Percentiles rank a stretch among this genome's conserved stretches.
Conservation (phyloP, 2,888 invertebrate genomes). For the Agrotis ipsilon region DNA sequence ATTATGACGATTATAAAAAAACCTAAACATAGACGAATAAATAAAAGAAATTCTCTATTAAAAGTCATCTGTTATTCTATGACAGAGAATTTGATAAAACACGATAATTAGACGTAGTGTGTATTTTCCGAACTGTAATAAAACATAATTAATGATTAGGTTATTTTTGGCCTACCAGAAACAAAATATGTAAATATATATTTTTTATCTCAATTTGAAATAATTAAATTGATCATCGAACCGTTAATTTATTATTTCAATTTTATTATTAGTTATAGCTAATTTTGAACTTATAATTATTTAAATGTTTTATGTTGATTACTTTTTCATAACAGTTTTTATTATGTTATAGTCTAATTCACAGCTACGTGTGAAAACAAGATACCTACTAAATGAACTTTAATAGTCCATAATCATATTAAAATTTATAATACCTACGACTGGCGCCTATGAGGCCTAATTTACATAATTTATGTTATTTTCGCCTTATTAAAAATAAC, state of each 20-base stretch:
- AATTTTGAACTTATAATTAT: background rate
- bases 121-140: background rate
- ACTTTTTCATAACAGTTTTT: background rate
- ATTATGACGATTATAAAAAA: no score
- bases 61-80: background rate
- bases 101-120: background rate
- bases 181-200: no score
- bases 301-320: slow-evolving; percentile 2
- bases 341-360: background rate
- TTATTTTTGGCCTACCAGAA: no score
- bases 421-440: background rate
- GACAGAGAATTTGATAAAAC: no score
- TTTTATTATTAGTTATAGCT: no score
- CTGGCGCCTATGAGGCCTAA: background rate
- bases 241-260: background rate
- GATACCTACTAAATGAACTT: background rate
- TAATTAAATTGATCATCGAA: background rate
- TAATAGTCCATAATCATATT: background rate
- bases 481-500: background rate
- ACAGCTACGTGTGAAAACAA: background rate
- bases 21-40: no score
- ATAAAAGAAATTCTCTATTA: no score
- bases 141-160: background rate
- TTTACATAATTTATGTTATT: slow-evolving; percentile 7
- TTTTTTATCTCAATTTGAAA: background rate